Evolutionary conservation across 2,888 invertebrate genomes (phyloP).

Genomic region (Watsonalla cultraria): DNA sequence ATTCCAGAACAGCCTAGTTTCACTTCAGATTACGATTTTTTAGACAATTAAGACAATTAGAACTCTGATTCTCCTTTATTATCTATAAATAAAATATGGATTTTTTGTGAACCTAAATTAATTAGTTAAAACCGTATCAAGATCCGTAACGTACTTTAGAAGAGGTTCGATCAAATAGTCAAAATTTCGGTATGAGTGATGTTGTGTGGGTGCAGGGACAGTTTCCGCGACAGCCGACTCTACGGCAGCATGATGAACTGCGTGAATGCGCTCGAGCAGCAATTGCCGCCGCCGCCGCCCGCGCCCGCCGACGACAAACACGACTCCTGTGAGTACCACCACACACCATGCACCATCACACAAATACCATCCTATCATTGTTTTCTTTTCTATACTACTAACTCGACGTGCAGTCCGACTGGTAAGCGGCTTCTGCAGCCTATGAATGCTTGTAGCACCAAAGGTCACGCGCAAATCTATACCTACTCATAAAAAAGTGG

Average conservation of each 20-base stretch:
- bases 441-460: too few species aligned
- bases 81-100: too few species aligned
- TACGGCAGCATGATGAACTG: constrained; percentile 98
- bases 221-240: constrained; percentile 93
- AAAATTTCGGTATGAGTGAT: constrained; percentile 8
- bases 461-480: too few species aligned
- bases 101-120: too few species aligned
- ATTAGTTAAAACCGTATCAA: too few species aligned
- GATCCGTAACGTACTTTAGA: too few species aligned
- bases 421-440: too few species aligned
- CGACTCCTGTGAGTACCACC: constrained; percentile 63
- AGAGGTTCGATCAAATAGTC: not conserved
- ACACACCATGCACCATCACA: constrained; percentile 12
- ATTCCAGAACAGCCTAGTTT: not conserved
- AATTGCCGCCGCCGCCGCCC: constrained; percentile 84
- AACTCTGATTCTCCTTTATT: too few species aligned
- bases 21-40: too few species aligned
- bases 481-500: too few species aligned
- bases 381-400: not conserved
- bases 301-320: constrained; percentile 73
- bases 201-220: constrained; percentile 82
- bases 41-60: too few species aligned
- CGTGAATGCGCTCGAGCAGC: constrained; percentile 94
- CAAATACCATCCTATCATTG: not conserved
- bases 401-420: too few species aligned